Evolutionary conservation across 2,113 vertebrate genomes (phyloP).

Genomic region (Microcebus griseorufus): DNA sequence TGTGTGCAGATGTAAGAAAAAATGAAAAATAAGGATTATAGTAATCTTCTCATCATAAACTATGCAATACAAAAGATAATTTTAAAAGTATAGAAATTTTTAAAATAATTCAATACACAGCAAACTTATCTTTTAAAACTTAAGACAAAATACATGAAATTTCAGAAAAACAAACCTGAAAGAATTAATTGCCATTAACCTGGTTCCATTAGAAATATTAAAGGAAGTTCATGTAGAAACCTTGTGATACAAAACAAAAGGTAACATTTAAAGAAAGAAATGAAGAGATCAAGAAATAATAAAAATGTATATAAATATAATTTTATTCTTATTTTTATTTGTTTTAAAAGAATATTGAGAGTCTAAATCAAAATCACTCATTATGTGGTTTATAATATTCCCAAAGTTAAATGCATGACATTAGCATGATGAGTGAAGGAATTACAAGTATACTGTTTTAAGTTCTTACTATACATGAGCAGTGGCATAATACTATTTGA

Average conservation of each 20-base stretch:
- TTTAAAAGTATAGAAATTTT: neutral
- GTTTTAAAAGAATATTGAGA: neutral
- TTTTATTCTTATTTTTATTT: neutral
- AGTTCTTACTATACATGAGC: neutral
- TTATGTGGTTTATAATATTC: neutral
- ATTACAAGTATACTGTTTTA: neutral
- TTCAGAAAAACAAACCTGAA: neutral
- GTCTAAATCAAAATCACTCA: neutral
- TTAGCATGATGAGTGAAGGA: neutral
- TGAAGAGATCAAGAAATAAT: neutral
- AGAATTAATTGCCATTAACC: neutral
- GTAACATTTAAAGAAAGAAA: neutral
- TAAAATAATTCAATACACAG: neutral
- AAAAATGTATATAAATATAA: neutral
- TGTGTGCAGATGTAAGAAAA: neutral
- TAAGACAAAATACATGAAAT: neutral
- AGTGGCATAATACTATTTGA: neutral
- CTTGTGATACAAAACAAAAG: neutral
- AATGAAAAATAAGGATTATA: neutral
- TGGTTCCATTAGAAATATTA: neutral
- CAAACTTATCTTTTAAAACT: neutral
- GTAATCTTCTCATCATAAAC: neutral
- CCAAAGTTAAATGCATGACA: neutral
- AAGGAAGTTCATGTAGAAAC: neutral
- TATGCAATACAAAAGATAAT: neutral